phyloP scores from a whole-genome alignment of 2,113 vertebrate species.

The Ameiurus melas region DNA sequence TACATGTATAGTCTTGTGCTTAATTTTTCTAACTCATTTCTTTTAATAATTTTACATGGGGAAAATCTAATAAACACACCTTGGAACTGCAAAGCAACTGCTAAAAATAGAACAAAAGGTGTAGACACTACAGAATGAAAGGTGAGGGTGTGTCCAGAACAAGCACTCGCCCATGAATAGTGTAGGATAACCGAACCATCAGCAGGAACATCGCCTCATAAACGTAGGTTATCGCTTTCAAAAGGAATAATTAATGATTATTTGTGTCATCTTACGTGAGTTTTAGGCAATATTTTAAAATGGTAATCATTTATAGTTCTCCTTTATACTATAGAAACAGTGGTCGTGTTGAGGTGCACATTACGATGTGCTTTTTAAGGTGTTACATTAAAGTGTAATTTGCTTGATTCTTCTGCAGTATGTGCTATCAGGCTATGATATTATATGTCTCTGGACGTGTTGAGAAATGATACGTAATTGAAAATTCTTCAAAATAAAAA shows the following conservation, averaged over 20 bases:
- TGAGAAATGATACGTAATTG: not conserved
- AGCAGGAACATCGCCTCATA: not conserved
- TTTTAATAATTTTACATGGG: not conserved
- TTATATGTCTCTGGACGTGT: not conserved
- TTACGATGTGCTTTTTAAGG: too few relatives aligned
- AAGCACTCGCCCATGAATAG: not conserved
- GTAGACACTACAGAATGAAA: not conserved
- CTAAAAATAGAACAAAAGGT: not conserved
- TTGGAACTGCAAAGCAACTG: not conserved
- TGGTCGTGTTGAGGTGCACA: too few relatives aligned
- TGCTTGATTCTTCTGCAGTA: too few relatives aligned
- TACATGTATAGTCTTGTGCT: too few relatives aligned
- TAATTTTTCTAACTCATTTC: not conserved
- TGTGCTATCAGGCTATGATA: too few relatives aligned
- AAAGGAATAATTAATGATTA: not conserved
- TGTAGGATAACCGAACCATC: not conserved
- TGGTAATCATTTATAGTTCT: too few relatives aligned
- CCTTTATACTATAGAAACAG: too few relatives aligned
- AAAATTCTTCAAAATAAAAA: not conserved
- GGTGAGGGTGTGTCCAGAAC: not conserved
- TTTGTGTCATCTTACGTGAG: not conserved
- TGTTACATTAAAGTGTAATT: too few relatives aligned
- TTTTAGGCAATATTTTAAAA: too few relatives aligned
- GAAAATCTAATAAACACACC: not conserved
- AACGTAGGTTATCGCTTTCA: not conserved